Percentiles rank a stretch among this genome's conserved stretches.
These are phyloP conservation scores for Parthenolecanium corni DNA, from an alignment of 2,888 invertebrate species.

Conservation along the genomic window DNA sequence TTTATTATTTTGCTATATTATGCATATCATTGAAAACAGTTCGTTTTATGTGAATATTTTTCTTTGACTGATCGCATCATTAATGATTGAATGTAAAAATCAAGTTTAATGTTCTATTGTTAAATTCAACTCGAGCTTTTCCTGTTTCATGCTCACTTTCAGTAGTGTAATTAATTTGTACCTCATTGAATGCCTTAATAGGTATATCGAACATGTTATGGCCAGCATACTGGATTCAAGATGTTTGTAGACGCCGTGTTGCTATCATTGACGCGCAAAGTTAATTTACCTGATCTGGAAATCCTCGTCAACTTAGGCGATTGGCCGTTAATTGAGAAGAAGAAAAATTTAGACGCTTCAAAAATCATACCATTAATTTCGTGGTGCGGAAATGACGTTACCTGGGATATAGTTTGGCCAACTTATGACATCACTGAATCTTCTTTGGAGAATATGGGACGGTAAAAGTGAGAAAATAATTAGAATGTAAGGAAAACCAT, in stretches of 20 bases:
- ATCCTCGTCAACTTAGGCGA: slow-evolving; percentile 88
- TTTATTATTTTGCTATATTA: background rate
- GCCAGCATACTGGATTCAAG: slow-evolving; percentile 88
- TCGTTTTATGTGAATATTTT: too few relatives aligned
- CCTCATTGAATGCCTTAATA: slow-evolving; percentile 35
- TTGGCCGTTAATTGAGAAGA: slow-evolving; percentile 59
- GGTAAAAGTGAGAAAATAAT: slow-evolving; percentile 44
- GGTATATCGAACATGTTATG: slow-evolving; percentile 79
- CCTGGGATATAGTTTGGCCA: slow-evolving; percentile 81
- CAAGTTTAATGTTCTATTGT: background rate
- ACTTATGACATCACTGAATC: slow-evolving; percentile 92
- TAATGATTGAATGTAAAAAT: background rate
- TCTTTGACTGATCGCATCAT: background rate
- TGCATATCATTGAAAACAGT: too few relatives aligned
- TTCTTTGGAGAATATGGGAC: slow-evolving; percentile 83
- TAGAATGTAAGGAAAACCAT: background rate
- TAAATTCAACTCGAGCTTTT: background rate
- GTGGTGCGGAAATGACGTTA: slow-evolving; percentile 86
- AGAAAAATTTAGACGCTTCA: background rate
- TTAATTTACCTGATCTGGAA: slow-evolving; percentile 71
- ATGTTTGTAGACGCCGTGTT: slow-evolving; percentile 87
- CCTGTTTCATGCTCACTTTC: background rate
- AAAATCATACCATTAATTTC: slow-evolving; percentile 72
- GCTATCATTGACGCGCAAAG: slow-evolving; percentile 67
- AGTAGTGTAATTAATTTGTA: too few relatives aligned